Percentiles rank a stretch among this genome's conserved stretches.
Conservation (phyloP, 1,140 invertebrate species). For the Amyelois transitella region DNA sequence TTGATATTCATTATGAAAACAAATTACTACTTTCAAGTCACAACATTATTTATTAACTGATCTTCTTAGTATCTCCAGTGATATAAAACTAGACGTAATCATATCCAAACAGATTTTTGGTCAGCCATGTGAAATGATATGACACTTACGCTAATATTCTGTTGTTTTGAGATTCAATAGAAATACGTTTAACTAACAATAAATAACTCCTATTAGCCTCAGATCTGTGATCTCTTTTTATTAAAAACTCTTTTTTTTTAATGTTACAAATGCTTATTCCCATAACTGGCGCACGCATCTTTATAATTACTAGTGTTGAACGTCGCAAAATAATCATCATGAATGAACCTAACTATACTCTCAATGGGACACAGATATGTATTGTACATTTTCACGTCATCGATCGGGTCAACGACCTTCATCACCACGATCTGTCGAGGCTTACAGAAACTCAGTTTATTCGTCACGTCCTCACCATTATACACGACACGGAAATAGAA, state of each 20-base stretch:
- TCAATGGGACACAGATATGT: constrained; percentile 87
- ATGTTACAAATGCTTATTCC: constrained; percentile 33
- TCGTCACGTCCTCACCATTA: constrained; percentile 91
- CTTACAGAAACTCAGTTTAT: constrained; percentile 86
- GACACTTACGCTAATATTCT: no score
- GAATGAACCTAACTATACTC: constrained; percentile 87
- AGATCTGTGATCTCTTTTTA: no score
- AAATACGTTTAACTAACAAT: no score
- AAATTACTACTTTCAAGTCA: no score
- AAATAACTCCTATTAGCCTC: no score
- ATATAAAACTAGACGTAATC: no score
- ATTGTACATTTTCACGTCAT: constrained; percentile 44
- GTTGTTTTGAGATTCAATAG: no score
- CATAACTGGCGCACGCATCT: constrained; percentile 81
- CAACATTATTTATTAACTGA: no score
- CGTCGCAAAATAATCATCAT: constrained; percentile 87
- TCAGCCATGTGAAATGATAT: no score
- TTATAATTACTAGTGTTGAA: constrained; percentile 91
- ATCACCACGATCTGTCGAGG: constrained; percentile 59
- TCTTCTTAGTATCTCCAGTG: no score
- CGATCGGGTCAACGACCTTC: constrained; percentile 45
- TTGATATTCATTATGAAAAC: no score
- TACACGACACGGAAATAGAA: constrained; percentile 89
- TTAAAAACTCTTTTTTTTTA: neutral
- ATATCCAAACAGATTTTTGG: no score